Conservation (phyloP, 2,888 invertebrate species). For the Nephrotoma guestfalica region DNA sequence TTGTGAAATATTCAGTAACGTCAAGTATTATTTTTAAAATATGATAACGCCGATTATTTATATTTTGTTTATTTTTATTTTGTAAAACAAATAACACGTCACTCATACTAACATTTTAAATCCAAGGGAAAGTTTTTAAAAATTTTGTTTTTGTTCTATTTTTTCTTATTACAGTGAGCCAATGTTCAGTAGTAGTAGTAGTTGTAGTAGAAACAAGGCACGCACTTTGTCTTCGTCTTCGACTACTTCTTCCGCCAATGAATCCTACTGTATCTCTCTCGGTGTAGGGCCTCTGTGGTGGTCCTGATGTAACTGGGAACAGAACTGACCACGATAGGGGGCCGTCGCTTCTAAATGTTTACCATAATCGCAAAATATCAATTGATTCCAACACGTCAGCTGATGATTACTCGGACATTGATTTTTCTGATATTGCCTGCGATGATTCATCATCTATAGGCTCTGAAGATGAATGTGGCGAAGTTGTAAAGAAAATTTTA, state of each 20-base stretch:
- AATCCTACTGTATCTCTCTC: slow-evolving; percentile 75
- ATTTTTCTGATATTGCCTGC: slow-evolving; percentile 21
- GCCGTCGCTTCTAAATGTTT: slow-evolving; percentile 34
- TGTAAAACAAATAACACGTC: neutral
- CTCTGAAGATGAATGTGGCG: slow-evolving; percentile 30
- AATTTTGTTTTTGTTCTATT: slow-evolving; percentile 2
- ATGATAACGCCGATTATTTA: neutral
- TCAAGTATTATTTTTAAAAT: neutral
- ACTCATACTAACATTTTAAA: neutral
- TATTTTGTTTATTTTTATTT: neutral
- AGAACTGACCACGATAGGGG: slow-evolving; percentile 36
- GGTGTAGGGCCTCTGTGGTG: slow-evolving; percentile 98
- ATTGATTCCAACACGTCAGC: slow-evolving; percentile 30
- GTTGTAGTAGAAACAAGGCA: slow-evolving; percentile 26
- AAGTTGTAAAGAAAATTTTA: slow-evolving; percentile 47
- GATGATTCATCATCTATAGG: slow-evolving; percentile 24
- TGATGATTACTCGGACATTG: slow-evolving; percentile 27
- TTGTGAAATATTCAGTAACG: too few relatives aligned
- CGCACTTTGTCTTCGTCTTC: slow-evolving; percentile 36
- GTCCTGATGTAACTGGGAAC: slow-evolving; percentile 94
- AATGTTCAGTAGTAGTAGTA: slow-evolving; percentile 30
- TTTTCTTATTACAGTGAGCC: slow-evolving; percentile 26
- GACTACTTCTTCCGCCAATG: slow-evolving; percentile 54
- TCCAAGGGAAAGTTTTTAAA: neutral
- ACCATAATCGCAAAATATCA: slow-evolving; percentile 32